Base-by-base conservation (phyloP, 1,140 invertebrate species). In the Hirudo medicinalis region DNA sequence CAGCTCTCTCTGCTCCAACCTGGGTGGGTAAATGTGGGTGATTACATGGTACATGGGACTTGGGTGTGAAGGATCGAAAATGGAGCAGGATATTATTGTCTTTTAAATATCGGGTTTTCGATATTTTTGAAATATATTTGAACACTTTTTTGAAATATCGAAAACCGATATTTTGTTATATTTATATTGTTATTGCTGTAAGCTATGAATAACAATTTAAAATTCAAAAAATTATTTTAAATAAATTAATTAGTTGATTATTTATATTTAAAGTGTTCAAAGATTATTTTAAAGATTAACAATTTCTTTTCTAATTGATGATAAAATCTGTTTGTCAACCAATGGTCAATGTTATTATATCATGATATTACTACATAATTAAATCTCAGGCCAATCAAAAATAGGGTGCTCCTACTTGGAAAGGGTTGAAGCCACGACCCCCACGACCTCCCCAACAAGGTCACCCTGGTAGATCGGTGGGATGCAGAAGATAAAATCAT, bases 401-500 rank as follows among this genome's bases (percentile, higher is more conserved):
- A 22, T 8, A 9, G 15, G 19, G 20, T 20, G 17, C 1, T 78
- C 79, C 78, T 76, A 84, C 83, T 75, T 76, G 20, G 76, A 76
- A 76, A 78, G 82, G 66, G 78, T 77, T 40, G 75, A 73, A 32
- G 78, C 75, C 0, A 97, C 80, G 55, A 90, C 85, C 27, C 92
- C 94, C 29, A 97, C 85, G 20, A 96, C 83, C 83, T 97, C 95
- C 0, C 94, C 94, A 49, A 85, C 82, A 70, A 85, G 76, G 70
- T 86, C 84, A 54, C 85, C 84, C 22, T 63, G 57, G 57, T 63
- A 32, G 20, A 13, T 63, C 4, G 57, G 11, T 63, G 57, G 29
- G 13, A 94, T 82, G 11, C 89, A 89, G 11, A 96, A 85, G 49
- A 97, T 87, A 77, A 97, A 87, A 82, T 97, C 94, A 80, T 95